Base-by-base conservation (phyloP, 1,140 invertebrate species). In the Chrysomallon squamiferum region DNA sequence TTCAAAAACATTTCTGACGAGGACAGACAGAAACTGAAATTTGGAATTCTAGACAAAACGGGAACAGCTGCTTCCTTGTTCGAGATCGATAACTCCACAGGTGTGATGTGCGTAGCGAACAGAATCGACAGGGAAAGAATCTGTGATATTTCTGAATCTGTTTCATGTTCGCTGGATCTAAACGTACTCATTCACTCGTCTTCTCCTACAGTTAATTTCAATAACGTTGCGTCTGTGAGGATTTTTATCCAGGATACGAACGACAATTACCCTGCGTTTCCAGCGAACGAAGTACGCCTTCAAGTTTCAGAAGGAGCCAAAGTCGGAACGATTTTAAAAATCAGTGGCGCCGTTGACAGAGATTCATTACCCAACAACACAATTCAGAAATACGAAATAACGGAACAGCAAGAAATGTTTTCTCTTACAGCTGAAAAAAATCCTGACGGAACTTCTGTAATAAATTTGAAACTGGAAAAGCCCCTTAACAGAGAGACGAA, bases 301-400 rank as follows among this genome's bases (percentile, higher is more conserved):
- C 49, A 70, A 25, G 35, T 77, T 18, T 52, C 70, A n/a, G 74
- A 77, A 59, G 56, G 62, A 9, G 65, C 92, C 74, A 91, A 96
- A 60, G 86, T 91, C 59, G 94, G 94, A 13, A 88, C 96, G 11
- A 90, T 92, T 0, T 87, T 88, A 65, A 93, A 93, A 74, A 92
- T 90, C 86, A 91, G 93, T 85, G 94, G 94, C 93, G 91, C 92
- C 89, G 68, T 65, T 7, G 76, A 76, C 45, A 69, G 29, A 27
- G 74, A 78, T 45, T 70, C 64, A 22, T 57, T 58, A 5, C 54
- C 50, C 4, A 66, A 72, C 49, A 71, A 66, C 50, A 71, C 67
- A 4, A 59, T 75, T 15, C 61, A 75, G 38, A 58, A 47, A 32
- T 77, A 77, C 66, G 59, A 35, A 1, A 22, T 77, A 50, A 49